Evolutionary conservation across 2,113 vertebrate genomes (phyloP), one percentile per base, ranked within the genome.

Genomic region (Eleginops maclovinus): DNA sequence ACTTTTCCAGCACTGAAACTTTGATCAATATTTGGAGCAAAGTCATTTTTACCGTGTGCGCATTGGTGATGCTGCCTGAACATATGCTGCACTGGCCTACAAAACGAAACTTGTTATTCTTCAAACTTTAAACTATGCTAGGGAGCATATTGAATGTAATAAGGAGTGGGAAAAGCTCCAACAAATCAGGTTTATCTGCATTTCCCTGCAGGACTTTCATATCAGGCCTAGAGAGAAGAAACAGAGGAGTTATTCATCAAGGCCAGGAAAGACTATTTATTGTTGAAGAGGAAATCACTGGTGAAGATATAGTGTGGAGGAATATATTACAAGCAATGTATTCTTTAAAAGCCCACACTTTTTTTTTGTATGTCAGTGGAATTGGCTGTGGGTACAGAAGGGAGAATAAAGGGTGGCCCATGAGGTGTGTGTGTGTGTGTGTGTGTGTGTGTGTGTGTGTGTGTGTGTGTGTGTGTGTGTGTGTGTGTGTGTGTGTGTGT

Each of bases 151-250:
- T 81, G 64, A 41, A 63, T 69, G 69, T 49, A 77, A 87, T 86
- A 74, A 83, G 86, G 59, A 82, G 51, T 2, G 44, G 54, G 63
- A 68, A 58, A 78, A 75, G 44, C 70, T 59, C 41, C 72, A 77
- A 87, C 85, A 89, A 88, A 88, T 88, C 79, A 84, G 79, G 67
- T 85, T 89, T 86, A 86, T 89, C 82, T 82, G 64, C 24, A 58
- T 67, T 66, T 79, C 76, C 59, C 78, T 69, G 83, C 73, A 80
- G 79, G 63, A 80, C 81, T 54, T 79, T 74, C 67, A 28, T 40
- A 59, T 49, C 26, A 51, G 60, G 66, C 41, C 47, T 49, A 10
- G 66, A 44, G 63, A 75, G 56, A 53, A 84, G 78, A 74, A 88
- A 79, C 55, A 3, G 74, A 75, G 40, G 68, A 63, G 75, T 80